Percentiles rank a stretch among this genome's conserved stretches.
phyloP scores from a whole-genome alignment of 2,888 invertebrate genomes.

The Mimumesa dahlbomi region DNA sequence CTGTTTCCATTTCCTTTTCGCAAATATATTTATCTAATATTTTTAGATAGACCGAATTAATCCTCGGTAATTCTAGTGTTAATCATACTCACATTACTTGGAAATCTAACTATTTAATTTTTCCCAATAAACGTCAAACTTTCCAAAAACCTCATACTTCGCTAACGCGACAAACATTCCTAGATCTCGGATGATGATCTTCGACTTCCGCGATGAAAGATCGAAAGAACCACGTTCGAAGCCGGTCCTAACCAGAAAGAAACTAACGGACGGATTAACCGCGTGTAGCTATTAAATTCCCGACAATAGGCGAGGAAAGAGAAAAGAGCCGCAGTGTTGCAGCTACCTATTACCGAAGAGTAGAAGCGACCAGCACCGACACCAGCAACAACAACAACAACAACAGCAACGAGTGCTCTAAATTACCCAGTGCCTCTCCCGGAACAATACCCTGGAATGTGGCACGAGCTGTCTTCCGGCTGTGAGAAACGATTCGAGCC shows the following conservation, averaged over 20 bases:
- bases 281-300: slow-evolving; percentile 25
- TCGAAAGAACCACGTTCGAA: neutral
- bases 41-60: too few species aligned
- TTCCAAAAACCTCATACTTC: too few species aligned
- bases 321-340: slow-evolving; percentile 4
- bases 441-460: slow-evolving; percentile 53
- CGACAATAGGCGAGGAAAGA: slow-evolving; percentile 22
- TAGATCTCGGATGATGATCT: too few species aligned
- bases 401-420: slow-evolving; percentile 39
- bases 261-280: slow-evolving; percentile 31
- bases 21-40: too few species aligned
- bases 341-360: slow-evolving; percentile 41
- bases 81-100: too few species aligned
- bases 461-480: slow-evolving; percentile 47
- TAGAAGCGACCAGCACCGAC: slow-evolving; percentile 17
- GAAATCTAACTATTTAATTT: too few species aligned
- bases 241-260: neutral
- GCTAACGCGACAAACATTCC: too few species aligned
- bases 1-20: too few species aligned
- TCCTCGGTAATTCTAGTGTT: too few species aligned
- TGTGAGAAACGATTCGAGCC: slow-evolving; percentile 37
- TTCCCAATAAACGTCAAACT: too few species aligned
- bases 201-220: too few species aligned
- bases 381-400: slow-evolving; percentile 28
- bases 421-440: slow-evolving; percentile 41